Percentiles rank a stretch among this genome's conserved stretches.
These are phyloP conservation scores for Actinernus sp. DNA, from an alignment of 92 coral and sea anemone species.

Conservation along the genomic window DNA sequence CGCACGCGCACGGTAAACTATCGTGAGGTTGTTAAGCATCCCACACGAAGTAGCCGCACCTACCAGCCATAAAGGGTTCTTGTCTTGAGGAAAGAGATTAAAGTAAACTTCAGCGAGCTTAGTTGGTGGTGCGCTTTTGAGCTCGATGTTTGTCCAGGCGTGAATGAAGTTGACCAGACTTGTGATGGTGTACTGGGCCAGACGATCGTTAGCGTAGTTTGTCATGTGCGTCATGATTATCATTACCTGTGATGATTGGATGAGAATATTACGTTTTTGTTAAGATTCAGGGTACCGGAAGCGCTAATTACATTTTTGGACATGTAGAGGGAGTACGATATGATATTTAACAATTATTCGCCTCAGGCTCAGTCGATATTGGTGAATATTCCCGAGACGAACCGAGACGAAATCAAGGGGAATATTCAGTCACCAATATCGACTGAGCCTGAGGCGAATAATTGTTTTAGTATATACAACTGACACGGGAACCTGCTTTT, in stretches of 20 bases:
- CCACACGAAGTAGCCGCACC: too few relatives aligned
- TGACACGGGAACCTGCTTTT: too few relatives aligned
- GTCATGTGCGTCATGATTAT: constrained; percentile 98
- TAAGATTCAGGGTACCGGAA: background rate
- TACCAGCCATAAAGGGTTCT: constrained; percentile 91
- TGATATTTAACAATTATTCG: too few relatives aligned
- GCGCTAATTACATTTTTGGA: background rate
- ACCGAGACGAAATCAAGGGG: too few relatives aligned
- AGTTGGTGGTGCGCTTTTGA: constrained; percentile 80
- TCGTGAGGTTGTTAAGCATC: too few relatives aligned
- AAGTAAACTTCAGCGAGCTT: constrained; percentile 87
- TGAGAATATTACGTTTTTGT: background rate
- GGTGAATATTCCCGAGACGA: too few relatives aligned
- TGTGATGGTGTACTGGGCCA: constrained; percentile 90
- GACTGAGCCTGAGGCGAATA: too few relatives aligned
- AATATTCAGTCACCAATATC: too few relatives aligned
- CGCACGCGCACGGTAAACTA: too few relatives aligned
- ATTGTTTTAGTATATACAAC: too few relatives aligned
- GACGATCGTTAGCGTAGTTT: constrained; percentile 92
- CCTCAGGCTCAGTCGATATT: too few relatives aligned
- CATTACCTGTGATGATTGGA: constrained; percentile 69
- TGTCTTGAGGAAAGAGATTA: constrained; percentile 75
- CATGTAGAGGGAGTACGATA: too few relatives aligned
- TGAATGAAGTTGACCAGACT: constrained; percentile 86
- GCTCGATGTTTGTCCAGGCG: constrained; percentile 89